phyloP scores from a whole-genome alignment of 2,797 vertebrate genomes.

The Pangasius krempfi region DNA sequence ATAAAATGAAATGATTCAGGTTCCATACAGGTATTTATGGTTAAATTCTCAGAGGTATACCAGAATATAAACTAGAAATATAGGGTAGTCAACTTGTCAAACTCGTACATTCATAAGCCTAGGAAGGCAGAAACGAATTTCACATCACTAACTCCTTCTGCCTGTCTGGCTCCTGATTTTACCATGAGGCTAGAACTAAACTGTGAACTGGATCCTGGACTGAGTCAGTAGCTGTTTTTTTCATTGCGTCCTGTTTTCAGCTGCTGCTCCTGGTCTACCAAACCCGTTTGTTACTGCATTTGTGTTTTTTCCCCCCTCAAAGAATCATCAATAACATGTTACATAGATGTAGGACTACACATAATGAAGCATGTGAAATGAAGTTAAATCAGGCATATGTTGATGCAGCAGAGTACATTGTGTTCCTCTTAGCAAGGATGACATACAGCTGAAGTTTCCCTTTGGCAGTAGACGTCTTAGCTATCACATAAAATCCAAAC shows the following conservation, averaged over 20 bases:
- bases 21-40: not conserved
- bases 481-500: not conserved
- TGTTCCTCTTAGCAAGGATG: not conserved
- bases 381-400: not conserved
- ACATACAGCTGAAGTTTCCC: not conserved
- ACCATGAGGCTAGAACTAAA: slow-evolving; percentile 68
- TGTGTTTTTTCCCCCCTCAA: not conserved
- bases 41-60: not conserved
- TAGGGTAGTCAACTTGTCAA: slow-evolving; percentile 43
- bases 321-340: not conserved
- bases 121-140: slow-evolving; percentile 86
- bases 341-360: not conserved
- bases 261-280: not conserved
- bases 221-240: not conserved
- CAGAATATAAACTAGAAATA: slow-evolving; percentile 24
- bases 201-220: slow-evolving; percentile 62
- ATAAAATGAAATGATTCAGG: not conserved
- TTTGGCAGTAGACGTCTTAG: not conserved
- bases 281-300: not conserved
- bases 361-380: not conserved
- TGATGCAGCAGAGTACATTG: not conserved
- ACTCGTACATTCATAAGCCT: slow-evolving; percentile 76
- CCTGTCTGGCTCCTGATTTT: slow-evolving; percentile 82
- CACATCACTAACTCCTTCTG: slow-evolving; percentile 78
- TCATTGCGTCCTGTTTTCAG: not conserved